Evolutionary conservation across 2,797 vertebrate genomes (phyloP), one percentile per base, ranked within the genome.

Genomic region (Numenius phaeopus): DNA sequence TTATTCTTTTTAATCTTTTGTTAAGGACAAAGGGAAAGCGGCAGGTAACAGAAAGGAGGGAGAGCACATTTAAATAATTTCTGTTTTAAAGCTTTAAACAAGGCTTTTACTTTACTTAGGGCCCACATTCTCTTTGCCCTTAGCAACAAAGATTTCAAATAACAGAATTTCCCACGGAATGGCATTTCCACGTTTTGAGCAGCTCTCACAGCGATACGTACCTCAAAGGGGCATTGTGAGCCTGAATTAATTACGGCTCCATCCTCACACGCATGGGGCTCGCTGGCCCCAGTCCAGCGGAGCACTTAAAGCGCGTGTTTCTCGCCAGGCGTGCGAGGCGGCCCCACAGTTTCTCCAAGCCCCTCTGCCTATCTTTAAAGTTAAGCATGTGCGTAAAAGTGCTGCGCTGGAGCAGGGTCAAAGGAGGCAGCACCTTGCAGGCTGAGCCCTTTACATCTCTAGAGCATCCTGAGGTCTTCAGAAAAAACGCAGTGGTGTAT

Each of bases 271-370:
- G 2, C 75, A 14, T 29, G 8, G 67, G 50, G 42, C 79, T 65
- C 50, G 12, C 65, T 71, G 83, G 92, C 73, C 37, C 54, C 61
- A 26, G 3, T 19, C 73, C 90, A 94, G 73, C 72, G 39, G 26
- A 83, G 72, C 72, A 78, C 72, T 83, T 39, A 32, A 26, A 59
- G 64, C 1, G 13, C 0, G 0, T 61, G 62, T 47, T 70, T 57
- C 73, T 89, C 14, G 0, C 58, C 83, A 11, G 1, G n/a, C 2
- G 1, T 23, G 26, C 1, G 7, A 75, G 29, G 52, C 0, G 2
- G 14, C 32, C 52, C 3, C 0, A 5, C 3, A 0, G 26, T 44
- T 75, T 72, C 14, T 0, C 39, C 34, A 13, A 32, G 42, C 32
- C 12, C 77, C 57, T 50, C 62, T 55, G 62, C 49, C 46, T 44